These are phyloP conservation scores for Forbesichthys agassizii DNA, from an alignment of 2,113 vertebrate species.

Conservation along the genomic window DNA sequence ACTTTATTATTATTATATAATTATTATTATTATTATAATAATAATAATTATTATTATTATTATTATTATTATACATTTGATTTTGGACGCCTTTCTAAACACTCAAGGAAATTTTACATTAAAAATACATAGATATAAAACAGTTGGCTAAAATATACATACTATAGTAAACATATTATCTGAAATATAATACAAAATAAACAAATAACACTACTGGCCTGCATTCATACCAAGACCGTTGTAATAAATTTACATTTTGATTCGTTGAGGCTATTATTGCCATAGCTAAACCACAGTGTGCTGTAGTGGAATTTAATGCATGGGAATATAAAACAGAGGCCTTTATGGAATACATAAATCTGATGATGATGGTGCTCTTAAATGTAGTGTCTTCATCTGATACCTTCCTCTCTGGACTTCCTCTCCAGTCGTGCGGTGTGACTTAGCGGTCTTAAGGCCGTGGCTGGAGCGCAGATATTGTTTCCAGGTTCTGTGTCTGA, in stretches of 20 bases:
- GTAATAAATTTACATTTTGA: constrained; percentile 31
- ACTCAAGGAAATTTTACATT: too few relatives aligned
- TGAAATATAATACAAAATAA: too few relatives aligned
- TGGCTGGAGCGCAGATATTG: constrained; percentile 23
- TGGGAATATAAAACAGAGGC: constrained; percentile 30
- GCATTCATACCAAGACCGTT: constrained; percentile 35
- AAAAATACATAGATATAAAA: too few relatives aligned
- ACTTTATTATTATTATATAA: too few relatives aligned
- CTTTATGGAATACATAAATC: constrained; percentile 37
- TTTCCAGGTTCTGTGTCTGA: constrained; percentile 30
- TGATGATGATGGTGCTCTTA: constrained; percentile 20
- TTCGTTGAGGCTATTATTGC: not conserved
- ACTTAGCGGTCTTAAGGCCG: constrained; percentile 32
- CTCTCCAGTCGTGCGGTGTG: constrained; percentile 21
- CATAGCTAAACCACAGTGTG: constrained; percentile 7
- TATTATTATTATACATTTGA: too few relatives aligned
- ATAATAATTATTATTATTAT: too few relatives aligned
- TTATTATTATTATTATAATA: too few relatives aligned
- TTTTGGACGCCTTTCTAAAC: too few relatives aligned
- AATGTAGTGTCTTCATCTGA: constrained; percentile 26
- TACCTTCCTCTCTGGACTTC: constrained; percentile 32
- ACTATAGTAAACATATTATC: too few relatives aligned
- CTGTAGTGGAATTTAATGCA: constrained; percentile 18
- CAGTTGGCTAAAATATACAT: too few relatives aligned
- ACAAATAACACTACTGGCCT: constrained; percentile 17